phyloP scores from a whole-genome alignment of 2,113 vertebrate genomes.

The Pollimyrus isidori region DNA sequence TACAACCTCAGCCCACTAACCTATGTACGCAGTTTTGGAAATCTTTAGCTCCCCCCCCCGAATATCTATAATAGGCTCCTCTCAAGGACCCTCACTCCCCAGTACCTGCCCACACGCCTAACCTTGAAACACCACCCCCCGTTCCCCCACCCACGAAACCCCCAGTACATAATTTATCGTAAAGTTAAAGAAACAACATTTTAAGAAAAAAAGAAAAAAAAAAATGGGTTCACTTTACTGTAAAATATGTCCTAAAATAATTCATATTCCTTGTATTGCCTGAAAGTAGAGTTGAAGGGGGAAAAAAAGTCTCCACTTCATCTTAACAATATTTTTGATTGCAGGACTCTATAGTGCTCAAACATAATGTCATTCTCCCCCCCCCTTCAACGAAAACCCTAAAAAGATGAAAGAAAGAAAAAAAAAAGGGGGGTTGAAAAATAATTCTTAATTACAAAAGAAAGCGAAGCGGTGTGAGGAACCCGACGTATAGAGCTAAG shows the following conservation, averaged over 20 bases:
- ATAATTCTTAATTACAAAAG: background rate
- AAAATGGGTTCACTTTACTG: background rate
- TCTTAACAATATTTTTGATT: background rate
- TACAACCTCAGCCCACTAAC: slow-evolving; percentile 40
- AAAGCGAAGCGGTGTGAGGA: background rate
- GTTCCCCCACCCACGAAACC: slow-evolving; percentile 6
- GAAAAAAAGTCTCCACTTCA: background rate
- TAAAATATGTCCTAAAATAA: background rate
- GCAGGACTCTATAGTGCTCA: background rate
- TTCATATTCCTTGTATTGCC: background rate
- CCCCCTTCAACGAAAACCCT: background rate
- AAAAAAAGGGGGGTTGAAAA: background rate
- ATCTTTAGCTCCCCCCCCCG: background rate
- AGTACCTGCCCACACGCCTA: background rate
- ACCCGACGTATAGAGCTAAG: background rate
- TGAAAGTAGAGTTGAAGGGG: background rate
- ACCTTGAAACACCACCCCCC: background rate
- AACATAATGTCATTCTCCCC: background rate
- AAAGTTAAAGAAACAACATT: background rate
- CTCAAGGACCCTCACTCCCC: background rate
- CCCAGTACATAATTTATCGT: slow-evolving; percentile 12
- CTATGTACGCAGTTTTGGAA: slow-evolving; percentile 24
- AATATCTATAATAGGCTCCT: background rate
- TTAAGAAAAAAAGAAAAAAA: background rate
- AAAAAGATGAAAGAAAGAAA: background rate